A percentile compares a stretch with the other conserved stretches of the same genome.
phyloP scores from a whole-genome alignment of 2,113 vertebrate genomes.

The Sander vitreus region DNA sequence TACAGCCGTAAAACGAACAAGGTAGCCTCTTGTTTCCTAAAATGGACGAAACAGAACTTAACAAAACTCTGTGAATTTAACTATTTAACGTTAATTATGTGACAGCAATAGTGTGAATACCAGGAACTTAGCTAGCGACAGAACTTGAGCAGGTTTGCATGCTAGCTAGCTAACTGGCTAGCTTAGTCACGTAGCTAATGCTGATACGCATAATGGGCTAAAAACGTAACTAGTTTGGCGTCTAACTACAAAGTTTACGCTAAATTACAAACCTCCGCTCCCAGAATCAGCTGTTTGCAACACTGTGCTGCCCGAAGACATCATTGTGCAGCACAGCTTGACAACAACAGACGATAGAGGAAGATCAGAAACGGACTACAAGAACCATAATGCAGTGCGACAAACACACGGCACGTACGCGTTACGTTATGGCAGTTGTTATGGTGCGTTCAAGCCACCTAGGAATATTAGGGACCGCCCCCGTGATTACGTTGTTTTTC shows the following conservation, averaged over 20 bases:
- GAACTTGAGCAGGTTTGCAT: neutral
- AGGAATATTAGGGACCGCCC: too few species aligned
- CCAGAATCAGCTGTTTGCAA: neutral
- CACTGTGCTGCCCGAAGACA: neutral
- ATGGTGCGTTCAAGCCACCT: too few species aligned
- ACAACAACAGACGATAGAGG: neutral
- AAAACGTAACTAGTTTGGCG: fast-evolving
- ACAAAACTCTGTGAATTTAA: fast-evolving
- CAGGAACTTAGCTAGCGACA: neutral
- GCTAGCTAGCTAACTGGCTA: neutral
- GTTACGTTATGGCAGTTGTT: too few species aligned
- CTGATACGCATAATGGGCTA: fast-evolving
- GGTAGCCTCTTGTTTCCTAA: slow-evolving; percentile 54
- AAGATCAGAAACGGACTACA: neutral
- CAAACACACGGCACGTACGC: neutral
- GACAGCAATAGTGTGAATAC: fast-evolving
- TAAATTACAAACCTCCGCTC: slow-evolving; percentile 47
- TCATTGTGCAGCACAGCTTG: neutral
- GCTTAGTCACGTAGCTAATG: neutral
- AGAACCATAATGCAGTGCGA: slow-evolving; percentile 35
- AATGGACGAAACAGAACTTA: neutral
- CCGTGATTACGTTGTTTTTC: too few species aligned
- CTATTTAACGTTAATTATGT: neutral
- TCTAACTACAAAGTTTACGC: fast-evolving
- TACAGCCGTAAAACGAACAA: slow-evolving; percentile 81